These are phyloP conservation scores for Cerceris ruficornis DNA, from an alignment of 2,888 invertebrate genomes.

Conservation along the genomic window DNA sequence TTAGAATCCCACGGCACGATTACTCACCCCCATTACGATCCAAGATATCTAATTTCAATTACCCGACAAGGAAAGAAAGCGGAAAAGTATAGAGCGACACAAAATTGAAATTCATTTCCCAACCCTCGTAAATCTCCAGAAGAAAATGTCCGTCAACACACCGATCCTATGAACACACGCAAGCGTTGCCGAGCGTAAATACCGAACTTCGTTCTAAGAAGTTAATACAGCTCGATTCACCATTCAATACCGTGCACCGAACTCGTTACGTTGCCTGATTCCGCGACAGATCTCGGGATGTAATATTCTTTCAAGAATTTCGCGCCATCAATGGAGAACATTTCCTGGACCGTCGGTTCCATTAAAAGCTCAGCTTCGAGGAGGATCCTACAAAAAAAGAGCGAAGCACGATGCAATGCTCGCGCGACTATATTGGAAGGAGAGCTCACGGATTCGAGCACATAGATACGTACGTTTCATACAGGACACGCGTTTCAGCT, in stretches of 20 bases:
- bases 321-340: conserved; percentile 6
- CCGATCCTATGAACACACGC: background rate
- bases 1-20: no score
- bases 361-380: conserved; percentile 18
- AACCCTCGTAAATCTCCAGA: no score
- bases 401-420: background rate
- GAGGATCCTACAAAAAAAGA: background rate
- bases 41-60: no score
- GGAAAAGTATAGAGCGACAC: no score
- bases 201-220: background rate
- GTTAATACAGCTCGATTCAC: conserved; percentile 23
- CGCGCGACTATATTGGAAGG: background rate
- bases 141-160: background rate
- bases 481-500: background rate
- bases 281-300: conserved; percentile 3
- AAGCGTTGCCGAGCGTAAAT: background rate
- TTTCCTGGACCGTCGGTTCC: conserved; percentile 10
- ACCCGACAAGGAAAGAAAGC: no score
- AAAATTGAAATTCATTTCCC: no score
- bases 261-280: conserved; percentile 24
- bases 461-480: background rate
- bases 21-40: no score
- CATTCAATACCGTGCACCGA: conserved; percentile 30
- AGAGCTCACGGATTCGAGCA: background rate
- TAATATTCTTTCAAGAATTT: conserved; percentile 34